Base-by-base conservation (phyloP, 2,888 invertebrate genomes). In the Hirtodrosophila alboralis region DNA sequence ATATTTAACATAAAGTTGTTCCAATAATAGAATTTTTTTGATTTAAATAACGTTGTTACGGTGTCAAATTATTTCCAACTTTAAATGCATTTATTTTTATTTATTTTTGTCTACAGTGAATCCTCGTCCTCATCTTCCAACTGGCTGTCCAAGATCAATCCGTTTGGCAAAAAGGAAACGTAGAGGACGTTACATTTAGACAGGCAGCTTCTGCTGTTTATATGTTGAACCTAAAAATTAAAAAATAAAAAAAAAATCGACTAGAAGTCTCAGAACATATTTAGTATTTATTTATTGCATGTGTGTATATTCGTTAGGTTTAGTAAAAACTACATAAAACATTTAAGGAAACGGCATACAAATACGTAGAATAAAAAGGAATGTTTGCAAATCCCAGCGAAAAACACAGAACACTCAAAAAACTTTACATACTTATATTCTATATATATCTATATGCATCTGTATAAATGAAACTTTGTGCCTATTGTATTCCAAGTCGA, bases 141-240 rank as follows among this genome's bases (percentile, higher is more conserved):
- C 60, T 96, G 95, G 96, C 90, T 95, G 44, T 92, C 94, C 9
- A 95, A 94, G 91, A 93, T 96, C 68, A 96, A 96, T 91, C 95
- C 95, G 33, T 96, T 95, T 90, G 93, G 93, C 45, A 94, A 94
- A 86, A 94, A 94, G 89, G 90, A 89, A 52, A 84, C 84, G 45
- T 79, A 79, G 49, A 23, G 7, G 8, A 47, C 21, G 13, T 9
- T 33, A n/a, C 21, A 26, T 41, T 14, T n/a, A n/a, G n/a, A n/a
- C 12, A 30, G 33, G 28, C 28, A 37, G 8, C 13, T 26, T 7
- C 8, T 18, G 12, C 28, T 68, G 51, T 13, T 68, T 74, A 44
- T 38, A 40, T 74, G 51, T 37, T 56, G 47, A 40, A 59, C 23
- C 26, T 14, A 9, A 45, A 40, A 58, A 23, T 30, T 9, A n/a